These are phyloP conservation scores for Bergia puertoricense DNA, from an alignment of 92 coral and sea anemone species.

Conservation along the genomic window DNA sequence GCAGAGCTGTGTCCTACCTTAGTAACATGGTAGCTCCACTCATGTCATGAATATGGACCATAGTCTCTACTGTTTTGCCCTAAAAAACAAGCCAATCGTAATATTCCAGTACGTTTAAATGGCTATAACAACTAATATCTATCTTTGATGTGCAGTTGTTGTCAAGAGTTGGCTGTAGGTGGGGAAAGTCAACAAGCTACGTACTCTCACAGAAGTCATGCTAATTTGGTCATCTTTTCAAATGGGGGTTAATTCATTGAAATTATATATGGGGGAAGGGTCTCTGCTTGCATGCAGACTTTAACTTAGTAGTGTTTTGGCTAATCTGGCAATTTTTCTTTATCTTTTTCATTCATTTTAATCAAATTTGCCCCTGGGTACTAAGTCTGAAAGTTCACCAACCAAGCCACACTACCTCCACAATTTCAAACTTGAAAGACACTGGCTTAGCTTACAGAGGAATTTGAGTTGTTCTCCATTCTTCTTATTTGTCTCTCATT, in stretches of 20 bases:
- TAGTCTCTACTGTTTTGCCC: slow-evolving; percentile 78
- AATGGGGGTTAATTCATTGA: too few relatives aligned
- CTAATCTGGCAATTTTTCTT: too few relatives aligned
- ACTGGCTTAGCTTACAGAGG: slow-evolving; percentile 78
- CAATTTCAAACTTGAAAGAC: not conserved
- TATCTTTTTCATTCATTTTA: not conserved
- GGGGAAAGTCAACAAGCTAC: too few relatives aligned
- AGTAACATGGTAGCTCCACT: slow-evolving; percentile 81
- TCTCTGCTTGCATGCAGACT: too few relatives aligned
- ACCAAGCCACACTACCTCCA: not conserved
- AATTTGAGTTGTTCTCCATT: slow-evolving; percentile 74
- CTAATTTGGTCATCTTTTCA: too few relatives aligned
- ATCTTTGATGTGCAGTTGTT: not conserved
- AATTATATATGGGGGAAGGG: too few relatives aligned
- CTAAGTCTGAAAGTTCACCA: too few relatives aligned
- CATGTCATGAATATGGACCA: slow-evolving; percentile 94
- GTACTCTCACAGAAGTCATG: too few relatives aligned
- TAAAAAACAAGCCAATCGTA: slow-evolving; percentile 17
- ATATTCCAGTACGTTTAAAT: not conserved
- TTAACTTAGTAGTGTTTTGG: too few relatives aligned
- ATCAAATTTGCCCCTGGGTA: too few relatives aligned
- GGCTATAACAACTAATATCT: not conserved
- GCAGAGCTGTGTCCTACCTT: slow-evolving; percentile 51
- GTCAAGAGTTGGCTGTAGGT: not conserved
- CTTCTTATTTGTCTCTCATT: slow-evolving; percentile 87